A percentile compares a stretch with the other conserved stretches of the same genome.
Evolutionary conservation across 2,888 invertebrate species (phyloP).

Genomic region (Baronia brevicornis): DNA sequence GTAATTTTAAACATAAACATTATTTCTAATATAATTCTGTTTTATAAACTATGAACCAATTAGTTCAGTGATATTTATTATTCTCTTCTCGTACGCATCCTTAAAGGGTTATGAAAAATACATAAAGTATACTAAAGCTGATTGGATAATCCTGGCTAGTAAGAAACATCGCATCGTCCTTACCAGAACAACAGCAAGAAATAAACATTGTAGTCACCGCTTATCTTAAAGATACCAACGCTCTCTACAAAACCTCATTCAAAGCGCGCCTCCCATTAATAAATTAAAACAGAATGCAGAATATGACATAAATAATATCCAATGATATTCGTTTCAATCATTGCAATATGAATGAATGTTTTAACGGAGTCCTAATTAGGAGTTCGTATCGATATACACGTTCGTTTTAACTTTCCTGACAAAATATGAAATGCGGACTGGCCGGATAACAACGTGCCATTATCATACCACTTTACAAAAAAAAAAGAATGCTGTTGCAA

Average conservation of each 20-base stretch:
- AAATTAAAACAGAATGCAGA: constrained; percentile 36
- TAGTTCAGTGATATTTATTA: no score
- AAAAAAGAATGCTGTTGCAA: constrained; percentile 43
- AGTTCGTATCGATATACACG: constrained; percentile 25
- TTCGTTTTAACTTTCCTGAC: constrained; percentile 51
- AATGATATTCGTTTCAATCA: constrained; percentile 36
- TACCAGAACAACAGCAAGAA: constrained; percentile 5
- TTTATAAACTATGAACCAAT: no score
- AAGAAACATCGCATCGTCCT: constrained; percentile 3
- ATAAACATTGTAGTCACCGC: constrained; percentile 9
- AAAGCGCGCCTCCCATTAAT: constrained; percentile 28
- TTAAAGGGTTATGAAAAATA: constrained; percentile 6
- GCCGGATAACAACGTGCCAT: constrained; percentile 30
- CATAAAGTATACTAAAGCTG: constrained; percentile 8
- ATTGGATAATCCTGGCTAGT: constrained; percentile 13
- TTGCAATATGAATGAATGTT: constrained; percentile 37
- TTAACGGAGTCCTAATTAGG: constrained; percentile 47
- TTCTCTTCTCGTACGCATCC: constrained; percentile 1
- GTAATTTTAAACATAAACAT: no score
- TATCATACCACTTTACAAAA: constrained; percentile 41
- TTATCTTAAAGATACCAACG: constrained; percentile 32
- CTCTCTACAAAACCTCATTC: constrained; percentile 33
- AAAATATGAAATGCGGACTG: constrained; percentile 35
- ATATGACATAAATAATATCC: constrained; percentile 50
- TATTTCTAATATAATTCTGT: no score